These are phyloP conservation scores for Aythya baeri DNA, from an alignment of 2,113 vertebrate genomes.

Conservation along the genomic window DNA sequence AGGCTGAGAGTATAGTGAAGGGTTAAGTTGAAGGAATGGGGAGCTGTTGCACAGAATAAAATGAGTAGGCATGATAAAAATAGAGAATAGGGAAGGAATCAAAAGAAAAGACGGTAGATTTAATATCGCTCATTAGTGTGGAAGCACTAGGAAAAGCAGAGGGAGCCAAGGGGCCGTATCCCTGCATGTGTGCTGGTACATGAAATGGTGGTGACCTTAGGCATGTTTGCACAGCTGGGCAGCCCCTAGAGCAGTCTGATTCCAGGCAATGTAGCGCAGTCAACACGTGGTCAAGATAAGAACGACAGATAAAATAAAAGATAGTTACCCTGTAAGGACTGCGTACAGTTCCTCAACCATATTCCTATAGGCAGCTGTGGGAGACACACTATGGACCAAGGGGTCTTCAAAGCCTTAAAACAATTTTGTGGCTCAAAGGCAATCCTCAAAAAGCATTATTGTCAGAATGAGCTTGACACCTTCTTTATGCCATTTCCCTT, in stretches of 20 bases:
- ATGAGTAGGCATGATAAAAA: neutral
- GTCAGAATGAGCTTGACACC: neutral
- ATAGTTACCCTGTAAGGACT: neutral
- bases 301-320: neutral
- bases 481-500: neutral
- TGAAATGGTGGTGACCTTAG: neutral
- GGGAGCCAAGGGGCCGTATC: fast-evolving
- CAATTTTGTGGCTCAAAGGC: neutral
- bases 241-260: neutral
- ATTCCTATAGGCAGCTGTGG: neutral
- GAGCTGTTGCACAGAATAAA: neutral
- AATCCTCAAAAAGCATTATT: neutral
- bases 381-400: neutral
- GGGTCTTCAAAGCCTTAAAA: fast-evolving
- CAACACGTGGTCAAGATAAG: neutral
- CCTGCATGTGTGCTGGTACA: fast-evolving
- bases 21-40: neutral
- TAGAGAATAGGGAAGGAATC: neutral
- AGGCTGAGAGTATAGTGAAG: neutral
- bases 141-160: neutral
- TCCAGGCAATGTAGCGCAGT: neutral
- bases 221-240: neutral
- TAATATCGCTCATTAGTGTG: neutral
- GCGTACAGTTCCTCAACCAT: neutral
- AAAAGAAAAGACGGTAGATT: neutral